These are phyloP conservation scores for Rhamphomyia laevipes DNA, from an alignment of 2,888 invertebrate genomes.

Conservation along the genomic window DNA sequence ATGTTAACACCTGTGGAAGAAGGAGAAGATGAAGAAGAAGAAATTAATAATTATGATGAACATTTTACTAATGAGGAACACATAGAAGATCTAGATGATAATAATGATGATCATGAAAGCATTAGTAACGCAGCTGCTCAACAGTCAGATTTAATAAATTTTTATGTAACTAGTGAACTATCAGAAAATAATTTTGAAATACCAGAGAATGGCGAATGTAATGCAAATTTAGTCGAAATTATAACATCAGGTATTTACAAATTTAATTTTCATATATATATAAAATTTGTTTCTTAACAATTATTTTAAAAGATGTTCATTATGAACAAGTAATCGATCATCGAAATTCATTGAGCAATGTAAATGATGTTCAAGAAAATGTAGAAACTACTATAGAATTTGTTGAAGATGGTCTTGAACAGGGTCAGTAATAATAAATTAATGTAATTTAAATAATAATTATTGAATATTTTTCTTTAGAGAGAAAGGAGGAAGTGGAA, in stretches of 20 bases:
- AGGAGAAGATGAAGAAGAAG: slow-evolving; percentile 19
- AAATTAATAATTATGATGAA: slow-evolving; percentile 8
- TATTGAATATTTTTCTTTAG: slow-evolving; percentile 5
- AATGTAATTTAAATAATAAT: background rate
- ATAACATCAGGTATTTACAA: too few species aligned
- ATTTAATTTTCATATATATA: too few species aligned
- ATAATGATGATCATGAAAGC: background rate
- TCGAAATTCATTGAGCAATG: too few species aligned
- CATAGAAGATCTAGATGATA: background rate
- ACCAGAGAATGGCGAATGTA: too few species aligned
- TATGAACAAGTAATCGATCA: slow-evolving; percentile 15
- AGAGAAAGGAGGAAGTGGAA: slow-evolving; percentile 6
- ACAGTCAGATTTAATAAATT: background rate
- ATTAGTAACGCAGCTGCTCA: background rate
- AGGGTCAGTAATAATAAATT: background rate
- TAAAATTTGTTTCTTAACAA: too few species aligned
- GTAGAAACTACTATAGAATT: background rate
- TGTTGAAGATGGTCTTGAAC: background rate
- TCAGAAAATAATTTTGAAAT: background rate
- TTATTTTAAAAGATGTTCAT: too few species aligned
- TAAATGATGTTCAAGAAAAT: too few species aligned
- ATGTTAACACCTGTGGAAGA: slow-evolving; percentile 10
- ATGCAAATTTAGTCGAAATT: too few species aligned
- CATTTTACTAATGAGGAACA: background rate
- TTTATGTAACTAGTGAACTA: too few species aligned